phyloP scores from a whole-genome alignment of 2,888 invertebrate species.

The Leptopilina myrica region DNA sequence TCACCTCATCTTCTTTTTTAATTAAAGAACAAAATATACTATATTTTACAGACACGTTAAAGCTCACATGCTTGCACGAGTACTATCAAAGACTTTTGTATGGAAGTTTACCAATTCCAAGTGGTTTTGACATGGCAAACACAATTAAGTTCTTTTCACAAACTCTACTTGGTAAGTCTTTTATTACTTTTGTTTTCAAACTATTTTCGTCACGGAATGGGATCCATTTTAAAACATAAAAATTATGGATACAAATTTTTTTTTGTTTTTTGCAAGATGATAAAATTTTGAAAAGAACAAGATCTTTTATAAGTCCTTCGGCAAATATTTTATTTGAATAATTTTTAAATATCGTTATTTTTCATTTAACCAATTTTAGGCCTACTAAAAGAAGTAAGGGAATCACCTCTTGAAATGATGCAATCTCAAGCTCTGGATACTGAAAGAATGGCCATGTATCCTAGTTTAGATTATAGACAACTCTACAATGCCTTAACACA shows the following conservation, averaged over 20 bases:
- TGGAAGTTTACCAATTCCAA: slow-evolving; percentile 93
- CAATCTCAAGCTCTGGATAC: slow-evolving; percentile 91
- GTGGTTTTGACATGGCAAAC: slow-evolving; percentile 97
- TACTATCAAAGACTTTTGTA: slow-evolving; percentile 95
- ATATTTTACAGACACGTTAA: slow-evolving; percentile 90
- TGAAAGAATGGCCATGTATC: slow-evolving; percentile 93
- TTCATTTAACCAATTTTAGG: slow-evolving; percentile 79
- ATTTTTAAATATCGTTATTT: no score
- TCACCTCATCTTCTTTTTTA: no score
- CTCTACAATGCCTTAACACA: slow-evolving; percentile 94
- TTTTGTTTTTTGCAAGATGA: no score
- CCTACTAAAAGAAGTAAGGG: slow-evolving; percentile 97
- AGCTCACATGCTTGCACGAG: slow-evolving; percentile 97
- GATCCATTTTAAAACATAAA: no score
- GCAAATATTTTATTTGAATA: no score
- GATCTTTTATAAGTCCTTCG: no score
- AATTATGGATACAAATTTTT: no score
- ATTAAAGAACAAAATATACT: no score
- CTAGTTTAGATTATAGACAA: slow-evolving; percentile 97
- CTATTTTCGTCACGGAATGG: no score
- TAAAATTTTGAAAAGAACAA: no score
- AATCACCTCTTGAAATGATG: slow-evolving; percentile 94
- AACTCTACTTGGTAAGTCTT: slow-evolving; percentile 91
- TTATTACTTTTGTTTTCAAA: no score
- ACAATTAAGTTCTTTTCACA: slow-evolving; percentile 99